Base-by-base conservation (phyloP, 2,113 vertebrate genomes). In the Sclerurus mexicanus region DNA sequence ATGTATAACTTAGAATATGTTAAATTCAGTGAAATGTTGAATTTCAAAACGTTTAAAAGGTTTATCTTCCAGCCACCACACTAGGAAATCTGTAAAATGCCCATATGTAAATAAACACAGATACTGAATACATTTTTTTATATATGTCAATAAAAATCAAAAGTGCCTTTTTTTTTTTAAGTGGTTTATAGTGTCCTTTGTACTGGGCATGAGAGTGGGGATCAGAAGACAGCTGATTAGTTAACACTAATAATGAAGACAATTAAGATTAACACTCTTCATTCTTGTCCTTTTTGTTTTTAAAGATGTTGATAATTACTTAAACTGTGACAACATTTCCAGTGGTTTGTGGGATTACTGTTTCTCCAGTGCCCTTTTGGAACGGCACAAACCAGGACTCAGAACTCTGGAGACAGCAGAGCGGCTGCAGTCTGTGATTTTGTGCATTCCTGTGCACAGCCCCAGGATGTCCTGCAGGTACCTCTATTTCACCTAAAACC, bases 401-500 rank as follows among this genome's bases (percentile, higher is more conserved):
- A 12, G 85, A 15, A 55, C 8, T 25, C 71, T 5, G 71, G 89
- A 50, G 82, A 23, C 17, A 47, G 0, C 46, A 3, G 78, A 83
- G 88, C 25, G n/a, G 19, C 71, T 1, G 5, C 73, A 8, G 3
- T 30, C 85, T 10, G 92, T 7, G 75, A 2, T 6, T 37, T 10
- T 6, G 69, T 4, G 30, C 3, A 55, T 47, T 52, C 42, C 0
- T 1, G 58, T 7, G 30, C 44, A 33, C 55, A 7, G 40, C 3
- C 30, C 49, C 7, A 1, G 69, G 5, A 2, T 14, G 60, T 17
- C 23, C 62, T 9, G 47, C 64, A 5, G 11, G 42, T 40, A 40
- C 80, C 88, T 85, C 81, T 2, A 2, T 30, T 77, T 76, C 85
- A 88, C 69, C 97, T 90, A 95, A 49, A 95, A 44, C 14, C 6